These are phyloP conservation scores for Gonatopus flavifemur DNA, from an alignment of 1,140 invertebrate species.

Conservation along the genomic window DNA sequence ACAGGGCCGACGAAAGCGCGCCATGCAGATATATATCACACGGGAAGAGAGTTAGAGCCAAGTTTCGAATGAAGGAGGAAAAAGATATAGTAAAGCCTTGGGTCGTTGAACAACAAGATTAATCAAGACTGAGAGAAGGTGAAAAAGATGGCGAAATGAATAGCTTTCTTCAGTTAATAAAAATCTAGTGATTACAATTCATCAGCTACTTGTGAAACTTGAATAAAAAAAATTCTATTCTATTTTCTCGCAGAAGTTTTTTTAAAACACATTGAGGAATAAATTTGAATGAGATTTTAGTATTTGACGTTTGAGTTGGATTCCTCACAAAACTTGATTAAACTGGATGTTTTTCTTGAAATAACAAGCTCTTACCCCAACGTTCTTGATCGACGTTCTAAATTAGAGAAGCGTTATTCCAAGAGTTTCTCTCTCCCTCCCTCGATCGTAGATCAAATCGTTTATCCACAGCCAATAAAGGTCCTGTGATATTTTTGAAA, in stretches of 20 bases:
- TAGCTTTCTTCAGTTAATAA: no score
- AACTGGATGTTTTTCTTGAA: no score
- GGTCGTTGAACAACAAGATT: neutral
- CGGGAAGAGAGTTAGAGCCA: conserved; percentile 9
- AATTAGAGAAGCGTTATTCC: conserved; percentile 24
- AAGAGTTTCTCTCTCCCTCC: neutral
- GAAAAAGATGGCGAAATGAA: neutral
- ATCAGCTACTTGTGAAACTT: neutral
- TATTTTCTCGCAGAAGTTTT: no score
- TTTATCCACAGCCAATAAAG: conserved; percentile 37
- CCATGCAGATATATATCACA: conserved; percentile 27
- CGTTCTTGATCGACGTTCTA: no score
- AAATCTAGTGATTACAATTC: neutral
- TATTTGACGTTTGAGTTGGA: no score
- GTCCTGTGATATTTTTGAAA: conserved; percentile 34
- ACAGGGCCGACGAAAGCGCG: conserved; percentile 14
- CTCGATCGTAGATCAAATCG: conserved; percentile 10
- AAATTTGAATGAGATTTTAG: no score
- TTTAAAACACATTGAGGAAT: no score
- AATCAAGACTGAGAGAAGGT: neutral
- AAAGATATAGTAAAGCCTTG: neutral
- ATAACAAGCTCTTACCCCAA: no score
- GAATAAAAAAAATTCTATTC: no score
- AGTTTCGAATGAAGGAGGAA: conserved; percentile 7
- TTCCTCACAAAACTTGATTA: no score